Base-by-base conservation (phyloP, 1,140 invertebrate genomes). In the Diuraphis noxia region DNA sequence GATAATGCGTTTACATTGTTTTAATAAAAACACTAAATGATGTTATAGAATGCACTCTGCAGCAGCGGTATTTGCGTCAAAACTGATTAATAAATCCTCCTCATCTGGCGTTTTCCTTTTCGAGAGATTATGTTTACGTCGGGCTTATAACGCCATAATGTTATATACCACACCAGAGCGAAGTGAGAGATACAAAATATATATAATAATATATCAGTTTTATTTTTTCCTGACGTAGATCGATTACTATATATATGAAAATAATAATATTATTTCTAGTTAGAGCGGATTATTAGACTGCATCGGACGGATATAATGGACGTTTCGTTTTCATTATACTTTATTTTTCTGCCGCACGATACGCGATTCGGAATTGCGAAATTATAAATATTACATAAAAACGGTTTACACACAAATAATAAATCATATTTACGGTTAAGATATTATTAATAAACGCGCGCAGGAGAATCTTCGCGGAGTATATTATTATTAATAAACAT, bases 171-270 rank as follows among this genome's bases (percentile, higher is more conserved):
- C n/a, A n/a, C n/a, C n/a, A n/a, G n/a, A n/a, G n/a, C n/a, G 19
- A 23, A 82, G 23, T 79, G 13, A 72, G 56, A 72, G 30, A 72
- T 72, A n/a, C 13, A 72, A 72, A 72, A 72, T 72, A n/a, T 72
- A 30, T n/a, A n/a, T n/a, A n/a, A n/a, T n/a, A n/a, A n/a, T n/a
- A n/a, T 82, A 82, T 82, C 21, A 41, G 38, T 40, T 41, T 82
- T n/a, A n/a, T 82, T 82, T 41, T 41, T 82, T 82, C 6, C 40
- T 82, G 81, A 82, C 81, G 38, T 41, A 82, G 38, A 82, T 82
- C 38, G 38, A 41, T 82, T 82, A 40, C 79, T 82, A 10, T 41
- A 40, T n/a, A n/a, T n/a, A n/a, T n/a, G n/a, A 82, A 41, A 82
- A 82, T 40, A 40, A 40, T 82, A 25, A 25, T 81, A 81, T 38